A percentile compares a stretch with the other conserved stretches of the same genome.
phyloP scores from a whole-genome alignment of 1,140 invertebrate genomes.

The Oncopeltus fasciatus region DNA sequence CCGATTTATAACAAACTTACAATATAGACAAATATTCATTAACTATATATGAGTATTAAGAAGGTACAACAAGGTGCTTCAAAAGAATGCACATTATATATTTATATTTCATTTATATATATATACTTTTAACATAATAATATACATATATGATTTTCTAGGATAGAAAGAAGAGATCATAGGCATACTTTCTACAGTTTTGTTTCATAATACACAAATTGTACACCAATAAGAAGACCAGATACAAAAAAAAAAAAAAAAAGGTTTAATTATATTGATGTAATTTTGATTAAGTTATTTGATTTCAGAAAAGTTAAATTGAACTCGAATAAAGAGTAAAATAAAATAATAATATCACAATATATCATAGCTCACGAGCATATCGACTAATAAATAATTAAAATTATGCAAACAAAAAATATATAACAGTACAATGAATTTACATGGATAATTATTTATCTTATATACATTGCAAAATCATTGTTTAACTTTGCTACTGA shows the following conservation, averaged over 20 bases:
- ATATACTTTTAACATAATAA: neutral
- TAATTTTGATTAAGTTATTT: slow-evolving; percentile 16
- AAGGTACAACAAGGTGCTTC: slow-evolving; percentile 19
- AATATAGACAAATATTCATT: slow-evolving; percentile 16
- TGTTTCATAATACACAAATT: neutral
- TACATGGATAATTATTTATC: neutral
- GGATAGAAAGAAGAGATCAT: slow-evolving; percentile 19
- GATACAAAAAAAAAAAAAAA: neutral
- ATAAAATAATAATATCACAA: slow-evolving; percentile 21
- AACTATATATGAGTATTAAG: slow-evolving; percentile 19
- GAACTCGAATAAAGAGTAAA: slow-evolving; percentile 9
- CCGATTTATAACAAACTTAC: slow-evolving; percentile 15
- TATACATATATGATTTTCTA: slow-evolving; percentile 8
- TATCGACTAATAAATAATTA: slow-evolving; percentile 14
- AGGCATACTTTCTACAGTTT: slow-evolving; percentile 8
- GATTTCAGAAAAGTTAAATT: slow-evolving; percentile 7
- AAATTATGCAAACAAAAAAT: slow-evolving; percentile 1
- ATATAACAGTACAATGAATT: slow-evolving; percentile 10
- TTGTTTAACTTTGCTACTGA: neutral
- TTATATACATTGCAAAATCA: neutral
- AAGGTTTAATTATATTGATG: slow-evolving; percentile 8
- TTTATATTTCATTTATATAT: neutral
- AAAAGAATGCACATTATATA: slow-evolving; percentile 12
- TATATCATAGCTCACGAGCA: slow-evolving; percentile 13
- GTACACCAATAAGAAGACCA: slow-evolving; percentile 12